Evolutionary conservation across 2,113 vertebrate genomes (phyloP), one percentile per base, ranked within the genome.

Genomic region (Lophochroa leadbeateri): DNA sequence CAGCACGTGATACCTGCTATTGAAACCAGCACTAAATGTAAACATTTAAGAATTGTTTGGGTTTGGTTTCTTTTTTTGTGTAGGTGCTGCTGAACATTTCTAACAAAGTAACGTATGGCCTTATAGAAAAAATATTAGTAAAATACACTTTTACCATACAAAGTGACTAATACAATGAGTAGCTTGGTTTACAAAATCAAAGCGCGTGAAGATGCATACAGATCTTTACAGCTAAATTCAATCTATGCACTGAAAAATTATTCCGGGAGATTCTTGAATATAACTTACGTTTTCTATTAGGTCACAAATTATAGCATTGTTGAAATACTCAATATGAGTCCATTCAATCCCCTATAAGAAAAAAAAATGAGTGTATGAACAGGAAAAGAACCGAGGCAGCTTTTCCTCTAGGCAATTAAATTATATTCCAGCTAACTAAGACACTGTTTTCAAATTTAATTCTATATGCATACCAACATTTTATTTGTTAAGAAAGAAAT

Each of bases 321-420:
- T 99, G 98, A 99, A 99, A 97, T 99, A 99, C 60, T 99, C 99
- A 18, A 99, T 99, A 92, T 99, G 99, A 92, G 99, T 99, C 99
- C 99, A 99, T 94, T 99, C 99, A 92, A 99, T 99, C 76, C 98
- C 99, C 99, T 99, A 76, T 10, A 95, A 84, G 37, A 94, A 96
- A 97, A 80, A 33, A 92, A 96, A 82, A 63, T n/a, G 85, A 47
- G 88, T 52, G 74, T 31, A 55, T 58, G 15, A 78, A 78, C 31
- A 82, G 37, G 7, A 43, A 65, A 88, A 72, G 21, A 86, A n/a
- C 16, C 2, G 2, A 52, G 53, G 17, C 33, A 83, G 27, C 15
- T 82, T 77, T 82, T 63, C 80, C 68, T 70, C 71, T 10, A 41
- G 39, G 11, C 31, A 43, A 60, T 44, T 49, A 67, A 78, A 58